phyloP scores from a whole-genome alignment of 2,113 vertebrate genomes.

The Rhagologus leucostigma region DNA sequence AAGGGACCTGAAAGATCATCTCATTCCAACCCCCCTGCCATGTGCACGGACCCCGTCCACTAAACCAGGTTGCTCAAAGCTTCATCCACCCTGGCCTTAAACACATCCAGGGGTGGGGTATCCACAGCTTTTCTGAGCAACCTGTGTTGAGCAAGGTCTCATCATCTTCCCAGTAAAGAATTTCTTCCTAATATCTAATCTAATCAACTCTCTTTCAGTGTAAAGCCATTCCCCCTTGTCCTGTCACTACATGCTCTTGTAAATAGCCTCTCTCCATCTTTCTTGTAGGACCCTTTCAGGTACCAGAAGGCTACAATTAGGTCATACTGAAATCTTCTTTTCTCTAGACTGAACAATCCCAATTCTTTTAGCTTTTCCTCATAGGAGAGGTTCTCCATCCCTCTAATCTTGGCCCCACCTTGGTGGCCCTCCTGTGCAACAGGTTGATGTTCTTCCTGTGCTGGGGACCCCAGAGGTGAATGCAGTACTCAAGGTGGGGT shows the following conservation, averaged over 20 bases:
- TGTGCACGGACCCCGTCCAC: accelerated
- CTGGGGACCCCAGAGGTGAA: neutral
- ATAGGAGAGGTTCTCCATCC: neutral
- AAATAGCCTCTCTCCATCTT: neutral
- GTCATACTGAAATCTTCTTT: neutral
- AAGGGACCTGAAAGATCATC: neutral
- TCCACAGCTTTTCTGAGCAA: neutral
- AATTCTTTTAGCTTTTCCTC: neutral
- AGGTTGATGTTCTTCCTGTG: neutral
- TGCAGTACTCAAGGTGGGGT: neutral
- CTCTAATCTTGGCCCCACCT: neutral
- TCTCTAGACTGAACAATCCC: neutral
- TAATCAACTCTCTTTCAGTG: neutral
- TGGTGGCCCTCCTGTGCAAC: neutral
- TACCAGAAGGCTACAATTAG: neutral
- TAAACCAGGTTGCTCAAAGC: neutral
- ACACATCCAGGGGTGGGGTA: neutral
- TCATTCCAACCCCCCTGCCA: accelerated
- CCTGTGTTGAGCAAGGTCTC: neutral
- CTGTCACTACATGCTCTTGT: neutral
- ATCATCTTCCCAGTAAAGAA: neutral
- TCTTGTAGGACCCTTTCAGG: neutral
- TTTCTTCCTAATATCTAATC: neutral
- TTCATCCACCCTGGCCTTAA: neutral
- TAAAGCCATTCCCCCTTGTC: neutral